These are phyloP conservation scores for Capreolus pygargus DNA, from an alignment of 2,113 vertebrate genomes.

Conservation along the genomic window DNA sequence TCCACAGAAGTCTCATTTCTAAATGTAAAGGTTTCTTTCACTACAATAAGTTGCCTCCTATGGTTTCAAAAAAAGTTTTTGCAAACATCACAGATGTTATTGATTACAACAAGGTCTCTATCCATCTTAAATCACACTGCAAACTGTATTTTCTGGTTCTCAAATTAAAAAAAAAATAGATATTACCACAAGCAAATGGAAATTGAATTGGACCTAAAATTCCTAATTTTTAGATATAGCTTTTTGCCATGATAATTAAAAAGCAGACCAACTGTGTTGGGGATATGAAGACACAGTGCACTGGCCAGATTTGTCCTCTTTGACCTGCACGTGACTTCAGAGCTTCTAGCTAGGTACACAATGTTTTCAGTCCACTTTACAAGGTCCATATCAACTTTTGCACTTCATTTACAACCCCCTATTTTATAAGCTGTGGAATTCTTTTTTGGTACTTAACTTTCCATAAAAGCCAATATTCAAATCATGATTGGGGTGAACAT, in stretches of 20 bases:
- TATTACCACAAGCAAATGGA: not conserved
- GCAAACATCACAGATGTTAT: not conserved
- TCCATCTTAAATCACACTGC: not conserved
- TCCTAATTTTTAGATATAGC: not conserved
- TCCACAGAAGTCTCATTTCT: not conserved
- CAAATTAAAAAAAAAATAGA: not conserved
- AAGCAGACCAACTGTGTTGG: fast-evolving
- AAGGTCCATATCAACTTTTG: constrained; percentile 38
- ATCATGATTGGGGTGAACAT: not conserved
- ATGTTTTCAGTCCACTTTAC: constrained; percentile 40
- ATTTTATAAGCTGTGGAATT: constrained; percentile 49
- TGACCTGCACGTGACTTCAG: constrained; percentile 33
- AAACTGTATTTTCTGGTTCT: not conserved
- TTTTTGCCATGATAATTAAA: not conserved
- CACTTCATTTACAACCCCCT: constrained; percentile 53
- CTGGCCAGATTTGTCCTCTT: not conserved
- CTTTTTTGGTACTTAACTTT: constrained; percentile 27
- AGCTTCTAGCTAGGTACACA: not conserved
- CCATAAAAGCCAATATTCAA: constrained; percentile 59
- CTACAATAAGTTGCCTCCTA: not conserved
- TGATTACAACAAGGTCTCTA: not conserved
- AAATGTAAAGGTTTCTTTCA: not conserved
- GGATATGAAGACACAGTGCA: not conserved
- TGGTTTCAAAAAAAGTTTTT: not conserved
- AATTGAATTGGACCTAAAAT: not conserved